phyloP scores from a whole-genome alignment of 2,888 invertebrate species.

The Ischnus inquisitorius region DNA sequence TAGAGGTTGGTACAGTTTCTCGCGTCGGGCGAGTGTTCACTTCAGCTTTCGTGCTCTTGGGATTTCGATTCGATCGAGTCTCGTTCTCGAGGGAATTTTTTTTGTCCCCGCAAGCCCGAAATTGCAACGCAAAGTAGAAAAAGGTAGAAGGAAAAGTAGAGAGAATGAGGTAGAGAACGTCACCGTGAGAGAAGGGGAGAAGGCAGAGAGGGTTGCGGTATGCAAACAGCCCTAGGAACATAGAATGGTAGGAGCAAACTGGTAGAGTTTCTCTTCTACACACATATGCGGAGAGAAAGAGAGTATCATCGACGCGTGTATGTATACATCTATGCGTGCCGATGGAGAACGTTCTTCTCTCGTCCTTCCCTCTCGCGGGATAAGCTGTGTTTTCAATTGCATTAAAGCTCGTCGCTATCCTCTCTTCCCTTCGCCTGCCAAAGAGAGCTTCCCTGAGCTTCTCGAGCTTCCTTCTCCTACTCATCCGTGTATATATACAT shows the following conservation, averaged over 20 bases:
- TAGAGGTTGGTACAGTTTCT: background rate
- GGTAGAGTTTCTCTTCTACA: conserved; percentile 3
- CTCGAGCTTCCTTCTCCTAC: background rate
- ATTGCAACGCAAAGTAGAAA: conserved; percentile 47
- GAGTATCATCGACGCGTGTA: conserved; percentile 10
- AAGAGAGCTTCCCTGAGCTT: conserved; percentile 7
- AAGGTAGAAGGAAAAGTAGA: conserved; percentile 15
- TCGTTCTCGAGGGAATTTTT: conserved; percentile 50
- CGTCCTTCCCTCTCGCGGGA: conserved; percentile 65
- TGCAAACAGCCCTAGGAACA: conserved; percentile 54
- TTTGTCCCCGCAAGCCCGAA: conserved; percentile 10
- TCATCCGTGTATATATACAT: background rate
- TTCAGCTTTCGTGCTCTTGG: conserved; percentile 6
- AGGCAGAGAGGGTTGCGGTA: conserved; percentile 37
- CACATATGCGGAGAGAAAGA: conserved; percentile 17
- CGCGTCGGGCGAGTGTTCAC: background rate
- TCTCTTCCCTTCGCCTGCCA: conserved; percentile 24
- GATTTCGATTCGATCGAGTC: conserved; percentile 58
- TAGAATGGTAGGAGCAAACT: conserved; percentile 43
- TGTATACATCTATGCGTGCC: conserved; percentile 35
- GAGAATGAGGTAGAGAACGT: conserved; percentile 5
- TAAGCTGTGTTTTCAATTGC: conserved; percentile 75
- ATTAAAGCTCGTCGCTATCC: conserved; percentile 69
- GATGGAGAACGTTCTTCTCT: conserved; percentile 6
- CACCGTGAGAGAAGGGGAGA: background rate